Evolutionary conservation across 30 jellyfish, hydroid and myxozoan species (phyloP), one percentile per base, ranked within the genome.

Genomic region (Cassiopea xamachana): DNA sequence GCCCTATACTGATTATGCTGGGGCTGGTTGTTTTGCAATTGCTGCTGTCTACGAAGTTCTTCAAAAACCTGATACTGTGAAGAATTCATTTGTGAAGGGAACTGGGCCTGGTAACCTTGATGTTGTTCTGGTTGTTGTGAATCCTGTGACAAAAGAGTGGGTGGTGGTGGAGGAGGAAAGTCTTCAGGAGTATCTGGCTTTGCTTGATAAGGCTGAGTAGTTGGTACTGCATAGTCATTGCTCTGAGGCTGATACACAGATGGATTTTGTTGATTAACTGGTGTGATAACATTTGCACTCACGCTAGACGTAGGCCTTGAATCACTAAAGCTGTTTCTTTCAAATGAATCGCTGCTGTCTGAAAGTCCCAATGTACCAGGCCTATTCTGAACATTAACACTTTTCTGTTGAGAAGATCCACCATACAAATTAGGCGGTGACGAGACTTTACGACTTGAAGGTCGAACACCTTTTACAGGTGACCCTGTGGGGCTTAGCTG

Each of bases 401-500:
- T 16, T 43, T 43, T 71, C 15, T 71, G 80, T 5, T 71, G 84
- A 2, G 51, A 45, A 2, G 85, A 43, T n/a, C 91, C 71, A 27
- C 94, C 81, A 50, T 13, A 45, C 48, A 87, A 75, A 67, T 93
- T 83, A 19, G 98, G 90, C 1, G 93, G 94, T 2, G 97, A 87
- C 12, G 98, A 88, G 12, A 77, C 91, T 68, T 86, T 79, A 44
- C 97, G 82, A 16, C 78, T 75, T 17, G 95, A 94, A 1, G 98
- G 89, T 47, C 83, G 82, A 1, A 48, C 88, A 43, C 82, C 84
- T 74, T 90, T 94, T 48, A 70, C 93, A 5, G 98, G 98, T 2
- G 98, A 90, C 12, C 93, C 86, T 0, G 98, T 80, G 45, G 98
- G 98, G 91, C 98, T 94, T 17, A 91, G 94, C 19, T 85, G 89